These are phyloP conservation scores for Lepidostoma basale DNA, from an alignment of 1,140 invertebrate genomes.

Conservation along the genomic window DNA sequence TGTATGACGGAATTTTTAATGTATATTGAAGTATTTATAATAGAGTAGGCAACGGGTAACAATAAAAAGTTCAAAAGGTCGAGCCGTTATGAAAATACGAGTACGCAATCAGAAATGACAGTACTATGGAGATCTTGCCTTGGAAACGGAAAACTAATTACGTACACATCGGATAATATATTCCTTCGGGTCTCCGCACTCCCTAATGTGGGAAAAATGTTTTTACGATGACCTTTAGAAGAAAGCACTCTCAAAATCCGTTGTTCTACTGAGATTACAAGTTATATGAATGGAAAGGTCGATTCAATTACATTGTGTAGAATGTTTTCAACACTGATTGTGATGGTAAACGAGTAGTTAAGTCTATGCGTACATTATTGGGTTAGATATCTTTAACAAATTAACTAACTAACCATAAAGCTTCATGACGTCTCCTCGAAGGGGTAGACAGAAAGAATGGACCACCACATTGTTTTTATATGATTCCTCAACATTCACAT, in stretches of 20 bases:
- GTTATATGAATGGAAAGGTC: conserved; percentile 22
- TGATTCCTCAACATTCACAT: too few species aligned
- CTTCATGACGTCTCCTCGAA: too few species aligned
- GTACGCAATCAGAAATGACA: too few species aligned
- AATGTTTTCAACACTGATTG: neutral
- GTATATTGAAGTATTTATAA: too few species aligned
- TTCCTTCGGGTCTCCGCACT: neutral
- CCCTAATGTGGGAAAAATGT: conserved; percentile 15
- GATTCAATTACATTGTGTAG: neutral
- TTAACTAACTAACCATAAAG: too few species aligned
- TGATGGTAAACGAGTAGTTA: neutral
- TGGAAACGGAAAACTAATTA: conserved; percentile 6
- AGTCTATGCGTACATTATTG: neutral
- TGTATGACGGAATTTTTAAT: too few species aligned
- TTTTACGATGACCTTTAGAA: conserved; percentile 12
- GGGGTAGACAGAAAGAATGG: too few species aligned
- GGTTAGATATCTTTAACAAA: too few species aligned
- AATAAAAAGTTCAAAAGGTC: too few species aligned
- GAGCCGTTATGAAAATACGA: too few species aligned
- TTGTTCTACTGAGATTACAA: neutral
- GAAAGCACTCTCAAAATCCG: conserved; percentile 4
- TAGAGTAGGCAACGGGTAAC: too few species aligned
- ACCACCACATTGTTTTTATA: too few species aligned
- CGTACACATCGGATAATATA: neutral
- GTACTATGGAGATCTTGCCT: neutral